A percentile compares a stretch with the other conserved stretches of the same genome.
These are phyloP conservation scores for Sturnus vulgaris DNA, from an alignment of 2,113 vertebrate species.

Conservation along the genomic window DNA sequence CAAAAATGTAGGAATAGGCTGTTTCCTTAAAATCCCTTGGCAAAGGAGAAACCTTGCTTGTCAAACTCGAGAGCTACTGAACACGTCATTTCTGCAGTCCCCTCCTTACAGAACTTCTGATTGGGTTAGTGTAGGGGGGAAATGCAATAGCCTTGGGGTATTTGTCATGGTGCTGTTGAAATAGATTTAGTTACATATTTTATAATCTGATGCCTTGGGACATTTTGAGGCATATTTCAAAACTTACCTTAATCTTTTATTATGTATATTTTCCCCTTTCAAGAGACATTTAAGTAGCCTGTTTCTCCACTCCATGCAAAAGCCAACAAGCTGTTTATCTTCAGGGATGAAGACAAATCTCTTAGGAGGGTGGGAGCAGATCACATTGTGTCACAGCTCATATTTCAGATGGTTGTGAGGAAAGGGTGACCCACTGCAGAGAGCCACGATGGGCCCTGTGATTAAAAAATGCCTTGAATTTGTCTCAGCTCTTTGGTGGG, in stretches of 20 bases:
- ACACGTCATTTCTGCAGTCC: fast-evolving
- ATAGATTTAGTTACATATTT: not conserved
- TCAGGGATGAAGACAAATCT: not conserved
- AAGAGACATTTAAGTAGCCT: not conserved
- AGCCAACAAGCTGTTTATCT: not conserved
- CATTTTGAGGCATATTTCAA: not conserved
- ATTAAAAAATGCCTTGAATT: not conserved
- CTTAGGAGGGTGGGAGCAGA: not conserved
- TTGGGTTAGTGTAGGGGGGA: not conserved
- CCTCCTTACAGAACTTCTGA: not conserved
- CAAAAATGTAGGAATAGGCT: not conserved
- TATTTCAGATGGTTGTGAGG: not conserved
- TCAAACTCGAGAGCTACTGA: not conserved
- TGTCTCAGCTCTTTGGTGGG: not conserved
- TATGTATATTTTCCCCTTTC: not conserved
- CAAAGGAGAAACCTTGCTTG: not conserved
- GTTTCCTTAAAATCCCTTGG: not conserved
- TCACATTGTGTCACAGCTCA: not conserved
- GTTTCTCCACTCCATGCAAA: not conserved
- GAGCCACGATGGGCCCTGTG: fast-evolving
- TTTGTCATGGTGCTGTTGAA: not conserved
- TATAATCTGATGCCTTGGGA: not conserved
- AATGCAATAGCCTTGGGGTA: not conserved
- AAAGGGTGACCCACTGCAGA: not conserved
- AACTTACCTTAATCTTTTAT: not conserved